These are phyloP conservation scores for Helicoverpa armigera DNA, from an alignment of 1,140 invertebrate genomes.

Conservation along the genomic window DNA sequence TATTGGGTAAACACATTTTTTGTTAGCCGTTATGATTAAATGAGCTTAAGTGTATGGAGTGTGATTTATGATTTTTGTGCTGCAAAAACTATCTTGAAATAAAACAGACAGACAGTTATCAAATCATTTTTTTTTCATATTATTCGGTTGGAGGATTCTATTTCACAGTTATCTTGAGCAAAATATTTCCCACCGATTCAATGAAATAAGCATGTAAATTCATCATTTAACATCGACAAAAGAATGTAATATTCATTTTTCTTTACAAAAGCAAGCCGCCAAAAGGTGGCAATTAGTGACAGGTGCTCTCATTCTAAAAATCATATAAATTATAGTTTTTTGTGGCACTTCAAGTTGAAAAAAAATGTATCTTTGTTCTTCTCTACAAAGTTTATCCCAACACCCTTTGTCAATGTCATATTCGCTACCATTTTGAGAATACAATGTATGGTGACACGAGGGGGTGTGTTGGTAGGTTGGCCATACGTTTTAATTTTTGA, in stretches of 20 bases:
- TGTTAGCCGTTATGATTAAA: too few relatives aligned
- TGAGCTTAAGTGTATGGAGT: too few relatives aligned
- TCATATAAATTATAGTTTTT: conserved; percentile 79
- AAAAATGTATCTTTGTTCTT: conserved; percentile 70
- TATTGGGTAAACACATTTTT: too few relatives aligned
- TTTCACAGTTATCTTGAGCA: not conserved
- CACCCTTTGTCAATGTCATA: conserved; percentile 82
- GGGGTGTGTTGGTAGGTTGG: conserved; percentile 59
- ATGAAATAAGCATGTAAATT: conserved; percentile 64
- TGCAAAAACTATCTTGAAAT: too few relatives aligned
- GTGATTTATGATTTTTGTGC: too few relatives aligned
- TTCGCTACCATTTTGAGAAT: conserved; percentile 77
- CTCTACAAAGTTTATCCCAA: conserved; percentile 72
- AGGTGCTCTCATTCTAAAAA: conserved; percentile 77
- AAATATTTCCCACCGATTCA: conserved; percentile 23
- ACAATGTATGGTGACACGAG: conserved; percentile 81
- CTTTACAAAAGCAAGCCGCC: conserved; percentile 79
- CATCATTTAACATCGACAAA: conserved; percentile 50
- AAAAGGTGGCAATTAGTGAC: conserved; percentile 85
- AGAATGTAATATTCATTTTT: conserved; percentile 49
- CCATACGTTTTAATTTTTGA: not conserved
- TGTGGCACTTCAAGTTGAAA: conserved; percentile 59
- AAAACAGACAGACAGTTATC: too few relatives aligned
- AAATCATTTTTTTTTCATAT: too few relatives aligned
- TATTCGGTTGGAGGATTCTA: not conserved